A percentile compares a stretch with the other conserved stretches of the same genome.
These are phyloP conservation scores for Dolichopus griseipennis DNA, from an alignment of 2,888 invertebrate species.

Conservation along the genomic window DNA sequence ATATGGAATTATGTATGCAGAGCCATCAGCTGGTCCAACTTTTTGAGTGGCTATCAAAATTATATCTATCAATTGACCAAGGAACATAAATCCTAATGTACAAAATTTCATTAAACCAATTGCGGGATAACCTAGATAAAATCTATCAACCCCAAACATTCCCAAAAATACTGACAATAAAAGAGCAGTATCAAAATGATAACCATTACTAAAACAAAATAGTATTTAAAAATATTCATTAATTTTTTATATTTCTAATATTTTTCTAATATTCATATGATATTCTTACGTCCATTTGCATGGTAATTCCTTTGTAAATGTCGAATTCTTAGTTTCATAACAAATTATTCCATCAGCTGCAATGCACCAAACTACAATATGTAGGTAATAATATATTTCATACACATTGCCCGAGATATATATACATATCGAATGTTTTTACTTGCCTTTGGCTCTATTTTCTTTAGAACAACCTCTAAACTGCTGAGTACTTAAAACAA, in stretches of 20 bases:
- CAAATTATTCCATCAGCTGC: constrained; percentile 79
- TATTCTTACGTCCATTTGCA: constrained; percentile 90
- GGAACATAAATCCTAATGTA: constrained; percentile 91
- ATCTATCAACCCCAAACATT: constrained; percentile 95
- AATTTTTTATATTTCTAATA: too few species aligned
- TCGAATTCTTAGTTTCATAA: constrained; percentile 65
- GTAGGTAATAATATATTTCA: too few species aligned
- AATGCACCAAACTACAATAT: constrained; percentile 67
- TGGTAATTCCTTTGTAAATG: constrained; percentile 71
- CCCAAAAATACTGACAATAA: constrained; percentile 93
- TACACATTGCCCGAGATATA: neutral
- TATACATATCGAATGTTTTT: neutral
- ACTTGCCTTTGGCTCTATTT: constrained; percentile 66
- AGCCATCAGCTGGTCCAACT: constrained; percentile 90
- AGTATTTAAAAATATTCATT: constrained; percentile 3
- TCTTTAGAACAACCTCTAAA: constrained; percentile 68
- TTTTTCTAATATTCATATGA: too few species aligned
- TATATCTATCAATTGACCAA: constrained; percentile 90
- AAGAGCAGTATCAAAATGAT: constrained; percentile 84
- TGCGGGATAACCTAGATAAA: constrained; percentile 97
- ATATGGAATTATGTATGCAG: constrained; percentile 86
- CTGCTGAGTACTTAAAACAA: constrained; percentile 64
- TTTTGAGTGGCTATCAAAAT: constrained; percentile 65
- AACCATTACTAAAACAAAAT: constrained; percentile 69
- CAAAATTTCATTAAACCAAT: constrained; percentile 90